Conservation (phyloP, 2,888 invertebrate genomes). For the Diarsia dahlii region DNA sequence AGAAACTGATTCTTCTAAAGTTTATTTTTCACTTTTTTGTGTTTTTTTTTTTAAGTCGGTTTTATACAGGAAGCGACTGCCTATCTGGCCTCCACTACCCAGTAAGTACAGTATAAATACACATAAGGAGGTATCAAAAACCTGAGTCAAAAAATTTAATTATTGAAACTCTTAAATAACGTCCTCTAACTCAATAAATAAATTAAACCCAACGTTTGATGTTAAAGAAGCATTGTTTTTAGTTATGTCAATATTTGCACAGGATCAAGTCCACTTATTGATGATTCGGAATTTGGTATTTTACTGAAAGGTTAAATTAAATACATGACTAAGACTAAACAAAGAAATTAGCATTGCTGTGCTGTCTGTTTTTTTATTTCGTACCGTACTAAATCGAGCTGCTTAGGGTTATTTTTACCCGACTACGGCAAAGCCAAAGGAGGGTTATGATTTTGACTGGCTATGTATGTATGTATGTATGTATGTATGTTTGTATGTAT, state of each 20-base stretch:
- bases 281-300: not conserved
- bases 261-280: constrained; percentile 3
- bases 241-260: constrained; percentile 32
- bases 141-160: not conserved
- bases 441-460: too few species aligned
- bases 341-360: constrained; percentile 21
- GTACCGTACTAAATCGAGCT: not conserved
- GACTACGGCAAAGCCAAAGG: too few species aligned
- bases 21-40: too few species aligned
- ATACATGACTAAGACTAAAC: constrained; percentile 2
- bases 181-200: not conserved
- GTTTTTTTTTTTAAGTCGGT: too few species aligned
- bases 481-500: too few species aligned
- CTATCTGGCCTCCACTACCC: too few species aligned
- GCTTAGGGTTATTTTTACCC: not conserved
- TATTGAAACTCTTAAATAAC: not conserved
- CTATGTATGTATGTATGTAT: too few species aligned
- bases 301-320: constrained; percentile 5
- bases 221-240: constrained; percentile 21
- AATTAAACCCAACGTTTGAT: constrained; percentile 7
- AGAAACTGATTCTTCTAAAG: too few species aligned
- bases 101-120: not conserved
- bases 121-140: too few species aligned
- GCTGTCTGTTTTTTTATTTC: not conserved
- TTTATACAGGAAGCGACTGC: too few species aligned